Base-by-base conservation (phyloP, 2,113 vertebrate species). In the Odontesthes bonariensis region DNA sequence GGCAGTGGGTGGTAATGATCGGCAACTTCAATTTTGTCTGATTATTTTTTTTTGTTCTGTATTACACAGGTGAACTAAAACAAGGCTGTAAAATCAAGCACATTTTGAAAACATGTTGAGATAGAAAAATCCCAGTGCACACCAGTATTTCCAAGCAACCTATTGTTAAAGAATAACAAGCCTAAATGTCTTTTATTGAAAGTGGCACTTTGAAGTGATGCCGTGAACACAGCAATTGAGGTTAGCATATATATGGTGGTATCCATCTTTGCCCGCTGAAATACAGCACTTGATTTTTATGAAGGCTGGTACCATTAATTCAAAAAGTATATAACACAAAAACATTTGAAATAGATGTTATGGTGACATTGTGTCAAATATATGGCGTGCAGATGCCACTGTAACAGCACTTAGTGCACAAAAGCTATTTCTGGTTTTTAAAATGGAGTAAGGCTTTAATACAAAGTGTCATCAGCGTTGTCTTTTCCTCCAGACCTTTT, bases 31-130 rank as follows among this genome's bases (percentile, higher is more conserved):
- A 72, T 83, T 81, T 65, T 73, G 59, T 74, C 59, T 20, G 44
- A 72, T 27, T 27, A 27, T 27, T 27, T 27, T 2, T 27, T 74
- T 82, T 87, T 86, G n/a, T 59, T 51, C 40, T 77, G 64, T 85
- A 76, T 83, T 80, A 80, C 75, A 68, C 72, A 90, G 75, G 49
- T 83, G 69, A 80, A 83, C 56, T 56, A 59, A 79, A 88, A 89
- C 67, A 85, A 70, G 65, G 40, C 66, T 75, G 47, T 65, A 68
- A 85, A 81, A 79, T 59, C 64, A 49, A 71, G 60, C 49, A 49
- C 51, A 86, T 83, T 76, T 76, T 80, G 53, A 82, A 85, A 88
- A 85, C 69, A 82, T 85, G 77, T 71, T 72, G 66, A 71, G 86
- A 64, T 27, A 10, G 35, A 38, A 10, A 65, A 86, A 88, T 61